These are phyloP conservation scores for Octopus bimaculoides DNA, from an alignment of 1,140 invertebrate genomes.

Conservation along the genomic window DNA sequence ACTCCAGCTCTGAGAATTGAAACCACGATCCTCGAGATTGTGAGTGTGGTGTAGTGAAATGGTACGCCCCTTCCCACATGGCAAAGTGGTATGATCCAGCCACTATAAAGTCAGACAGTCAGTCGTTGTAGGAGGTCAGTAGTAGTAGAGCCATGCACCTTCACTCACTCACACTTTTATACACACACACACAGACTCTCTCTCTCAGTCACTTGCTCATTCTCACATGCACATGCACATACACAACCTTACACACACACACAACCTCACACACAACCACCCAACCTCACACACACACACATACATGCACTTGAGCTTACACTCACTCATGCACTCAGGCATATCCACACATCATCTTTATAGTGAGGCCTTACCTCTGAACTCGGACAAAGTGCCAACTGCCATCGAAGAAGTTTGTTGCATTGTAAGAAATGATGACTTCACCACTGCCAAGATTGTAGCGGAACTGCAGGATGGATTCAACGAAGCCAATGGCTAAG, in stretches of 20 bases:
- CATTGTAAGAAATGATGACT: slow-evolving; percentile 73
- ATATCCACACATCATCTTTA: neutral
- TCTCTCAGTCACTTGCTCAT: neutral
- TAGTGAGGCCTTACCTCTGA: slow-evolving; percentile 68
- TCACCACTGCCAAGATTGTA: slow-evolving; percentile 74
- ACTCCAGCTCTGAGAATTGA: no score
- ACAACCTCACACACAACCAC: neutral
- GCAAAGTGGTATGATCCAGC: no score
- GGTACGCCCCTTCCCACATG: no score
- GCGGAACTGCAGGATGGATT: slow-evolving; percentile 67
- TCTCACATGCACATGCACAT: neutral
- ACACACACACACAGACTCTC: neutral
- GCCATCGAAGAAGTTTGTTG: slow-evolving; percentile 84
- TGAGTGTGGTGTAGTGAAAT: no score
- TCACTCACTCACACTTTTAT: no score
- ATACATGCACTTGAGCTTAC: neutral
- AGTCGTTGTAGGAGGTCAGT: no score
- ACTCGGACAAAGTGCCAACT: slow-evolving; percentile 86
- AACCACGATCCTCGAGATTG: no score
- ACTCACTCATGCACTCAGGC: neutral
- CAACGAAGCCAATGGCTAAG: slow-evolving; percentile 78
- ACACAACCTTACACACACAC: neutral
- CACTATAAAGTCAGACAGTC: no score
- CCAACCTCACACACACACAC: neutral
- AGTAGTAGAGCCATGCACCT: no score